Conservation (phyloP, 2,888 invertebrate species). For the Hirtodrosophila duncani region DNA sequence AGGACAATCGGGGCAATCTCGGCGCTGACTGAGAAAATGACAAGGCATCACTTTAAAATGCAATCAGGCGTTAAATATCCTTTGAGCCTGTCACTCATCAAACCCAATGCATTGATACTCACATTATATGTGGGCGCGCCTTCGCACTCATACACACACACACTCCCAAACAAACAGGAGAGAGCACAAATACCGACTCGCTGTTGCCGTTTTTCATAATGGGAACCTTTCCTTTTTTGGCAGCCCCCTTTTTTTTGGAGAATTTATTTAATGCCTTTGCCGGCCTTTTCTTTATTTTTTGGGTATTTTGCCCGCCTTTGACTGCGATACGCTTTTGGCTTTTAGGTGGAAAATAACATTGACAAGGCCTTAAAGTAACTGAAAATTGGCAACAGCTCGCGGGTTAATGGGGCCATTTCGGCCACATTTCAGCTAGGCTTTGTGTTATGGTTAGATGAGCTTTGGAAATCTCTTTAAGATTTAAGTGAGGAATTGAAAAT, state of each 20-base stretch:
- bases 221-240: slow-evolving; percentile 23
- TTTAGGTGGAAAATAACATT: slow-evolving; percentile 23
- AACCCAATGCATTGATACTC: slow-evolving; percentile 39
- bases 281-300: slow-evolving; percentile 38
- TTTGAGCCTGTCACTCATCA: slow-evolving; percentile 46
- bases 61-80: slow-evolving; percentile 62
- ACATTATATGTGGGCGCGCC: slow-evolving; percentile 1
- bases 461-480: no score
- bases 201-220: slow-evolving; percentile 29
- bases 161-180: slow-evolving; percentile 6
- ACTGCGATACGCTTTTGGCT: slow-evolving; percentile 21
- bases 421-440: slow-evolving; percentile 27
- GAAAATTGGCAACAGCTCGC: slow-evolving; percentile 17
- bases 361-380: slow-evolving; percentile 18
- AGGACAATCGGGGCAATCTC: slow-evolving; percentile 30
- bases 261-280: slow-evolving; percentile 44
- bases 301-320: slow-evolving; percentile 21
- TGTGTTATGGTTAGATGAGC: slow-evolving; percentile 26
- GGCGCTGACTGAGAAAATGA: slow-evolving; percentile 36
- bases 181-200: background rate
- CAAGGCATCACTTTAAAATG: slow-evolving; percentile 54
- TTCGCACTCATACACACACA: slow-evolving; percentile 2
- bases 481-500: no score
- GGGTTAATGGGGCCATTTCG: slow-evolving; percentile 44
- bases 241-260: slow-evolving; percentile 8